phyloP scores from a whole-genome alignment of 2,113 vertebrate species.

The Sphyrna mokarran region DNA sequence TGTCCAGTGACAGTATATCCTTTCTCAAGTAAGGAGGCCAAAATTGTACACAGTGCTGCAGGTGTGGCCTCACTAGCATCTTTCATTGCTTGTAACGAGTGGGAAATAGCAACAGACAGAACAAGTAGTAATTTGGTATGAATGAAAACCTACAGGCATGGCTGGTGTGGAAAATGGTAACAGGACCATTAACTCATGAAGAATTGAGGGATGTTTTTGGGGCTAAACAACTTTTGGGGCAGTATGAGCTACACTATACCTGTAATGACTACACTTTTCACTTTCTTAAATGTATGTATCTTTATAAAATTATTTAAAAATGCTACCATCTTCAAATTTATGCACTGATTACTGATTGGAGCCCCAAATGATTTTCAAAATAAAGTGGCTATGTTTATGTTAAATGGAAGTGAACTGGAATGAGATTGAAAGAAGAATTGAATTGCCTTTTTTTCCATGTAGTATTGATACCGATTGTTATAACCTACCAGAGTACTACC shows the following conservation, averaged over 20 bases:
- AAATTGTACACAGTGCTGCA: too few relatives aligned
- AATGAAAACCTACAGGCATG: neutral
- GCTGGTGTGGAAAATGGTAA: neutral
- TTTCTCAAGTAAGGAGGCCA: too few relatives aligned
- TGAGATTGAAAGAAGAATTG: neutral
- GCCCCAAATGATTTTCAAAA: neutral
- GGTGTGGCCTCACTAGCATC: too few relatives aligned
- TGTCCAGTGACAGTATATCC: too few relatives aligned
- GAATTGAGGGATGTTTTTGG: neutral
- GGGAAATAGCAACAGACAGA: too few relatives aligned
- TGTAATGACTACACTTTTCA: neutral
- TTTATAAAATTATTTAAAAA: neutral
- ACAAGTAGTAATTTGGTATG: neutral
- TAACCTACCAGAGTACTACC: conserved; percentile 43
- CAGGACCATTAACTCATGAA: neutral
- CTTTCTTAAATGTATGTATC: neutral
- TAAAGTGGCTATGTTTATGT: neutral
- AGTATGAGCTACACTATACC: neutral
- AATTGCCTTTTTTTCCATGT: conserved; percentile 33
- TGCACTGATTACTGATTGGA: neutral
- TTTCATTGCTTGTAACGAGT: too few relatives aligned
- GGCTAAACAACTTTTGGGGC: neutral
- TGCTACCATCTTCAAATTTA: neutral
- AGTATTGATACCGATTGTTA: conserved; percentile 48
- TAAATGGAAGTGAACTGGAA: neutral